Evolutionary conservation across 2,113 vertebrate species (phyloP).

Genomic region (Scolopax mira): DNA sequence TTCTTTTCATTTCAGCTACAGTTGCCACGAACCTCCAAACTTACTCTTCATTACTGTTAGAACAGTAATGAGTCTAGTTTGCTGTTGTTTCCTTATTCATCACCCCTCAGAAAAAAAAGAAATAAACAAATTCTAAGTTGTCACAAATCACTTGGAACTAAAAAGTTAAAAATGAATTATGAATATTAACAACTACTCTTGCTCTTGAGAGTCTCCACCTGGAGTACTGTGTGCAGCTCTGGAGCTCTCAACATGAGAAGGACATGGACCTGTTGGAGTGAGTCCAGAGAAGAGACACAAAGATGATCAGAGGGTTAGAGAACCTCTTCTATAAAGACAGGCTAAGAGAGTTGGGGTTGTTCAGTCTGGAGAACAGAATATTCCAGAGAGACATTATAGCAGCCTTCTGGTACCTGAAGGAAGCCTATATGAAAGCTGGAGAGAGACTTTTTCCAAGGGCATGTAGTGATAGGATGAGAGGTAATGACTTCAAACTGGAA

Average conservation of each 20-base stretch:
- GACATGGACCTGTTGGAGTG: background rate
- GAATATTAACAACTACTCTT: background rate
- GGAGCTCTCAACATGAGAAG: background rate
- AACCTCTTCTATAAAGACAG: background rate
- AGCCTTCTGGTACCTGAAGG: background rate
- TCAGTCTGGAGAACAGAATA: background rate
- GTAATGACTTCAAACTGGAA: background rate
- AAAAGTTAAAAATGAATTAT: background rate
- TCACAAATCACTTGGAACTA: background rate
- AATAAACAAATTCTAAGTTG: background rate
- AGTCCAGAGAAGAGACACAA: background rate
- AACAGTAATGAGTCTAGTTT: background rate
- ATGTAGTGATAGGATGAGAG: background rate
- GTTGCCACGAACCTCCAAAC: background rate
- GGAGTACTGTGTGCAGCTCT: background rate
- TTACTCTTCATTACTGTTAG: background rate
- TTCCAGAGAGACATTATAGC: background rate
- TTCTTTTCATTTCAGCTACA: background rate
- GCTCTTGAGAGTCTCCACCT: background rate
- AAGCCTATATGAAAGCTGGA: background rate
- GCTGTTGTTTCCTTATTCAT: background rate
- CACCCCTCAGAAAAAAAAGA: accelerated
- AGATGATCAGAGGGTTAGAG: background rate
- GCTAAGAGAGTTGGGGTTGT: background rate
- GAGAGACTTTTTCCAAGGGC: background rate